Evolutionary conservation across 2,797 vertebrate genomes (phyloP), one percentile per base, ranked within the genome.

Genomic region (Chromobotia macracanthus): DNA sequence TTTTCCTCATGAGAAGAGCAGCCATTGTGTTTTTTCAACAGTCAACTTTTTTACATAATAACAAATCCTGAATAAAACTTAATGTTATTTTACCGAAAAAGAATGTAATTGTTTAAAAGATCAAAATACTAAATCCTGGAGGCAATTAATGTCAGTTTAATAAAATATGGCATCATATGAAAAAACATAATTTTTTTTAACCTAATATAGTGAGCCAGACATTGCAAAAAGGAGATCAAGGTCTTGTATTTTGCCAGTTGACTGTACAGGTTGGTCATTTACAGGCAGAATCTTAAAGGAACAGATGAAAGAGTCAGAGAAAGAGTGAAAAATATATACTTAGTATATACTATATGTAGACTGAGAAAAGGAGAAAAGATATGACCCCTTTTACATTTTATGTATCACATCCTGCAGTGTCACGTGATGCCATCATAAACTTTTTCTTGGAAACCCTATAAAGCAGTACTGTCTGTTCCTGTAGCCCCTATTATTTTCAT

Each of bases 1-100:
- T 8, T 79, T 63, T 68, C 21, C 60, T 41, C 23, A 35, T 71
- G 69, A 61, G 80, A 72, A 50, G 25, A 63, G 58, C 48, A 76
- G 44, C 13, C 58, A 50, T 21, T 77, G 58, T 80, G 75, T 76
- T 75, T 75, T 12, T 35, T 28, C 71, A 28, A 28, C 28, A 28
- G 28, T 28, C 28, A 28, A 4, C 1, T 28, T 28, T 46, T 79
- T 70, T 44, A 48, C 66, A 28, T 71, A 68, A 60, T 68, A 72
- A 67, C 53, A 75, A 68, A 66, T 68, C 73, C 58, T 72, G 28
- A 28, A 28, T 28, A 28, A 4, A 28, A 28, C 28, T 28, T 1
- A 28, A 28, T 28, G 28, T 28, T 28, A 28, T 28, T 28, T 28
- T 28, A 28, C 28, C 4, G 28, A 28, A 28, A 28, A 28, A 28